phyloP scores from a whole-genome alignment of 2,797 vertebrate species.

The Notoglanidium macrostoma region DNA sequence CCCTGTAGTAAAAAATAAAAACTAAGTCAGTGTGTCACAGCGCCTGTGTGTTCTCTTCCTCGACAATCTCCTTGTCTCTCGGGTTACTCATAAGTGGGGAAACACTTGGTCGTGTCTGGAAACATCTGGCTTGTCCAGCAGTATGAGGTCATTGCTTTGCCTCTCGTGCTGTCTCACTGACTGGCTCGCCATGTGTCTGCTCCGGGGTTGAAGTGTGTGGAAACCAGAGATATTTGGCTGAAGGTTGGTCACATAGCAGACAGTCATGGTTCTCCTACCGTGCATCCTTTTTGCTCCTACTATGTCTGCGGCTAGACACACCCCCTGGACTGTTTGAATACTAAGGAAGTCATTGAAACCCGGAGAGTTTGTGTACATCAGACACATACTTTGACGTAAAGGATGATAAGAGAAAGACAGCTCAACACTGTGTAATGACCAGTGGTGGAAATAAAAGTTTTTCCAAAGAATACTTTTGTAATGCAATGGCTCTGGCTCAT shows the following conservation, averaged over 20 bases:
- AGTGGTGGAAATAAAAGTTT: neutral
- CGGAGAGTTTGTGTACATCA: neutral
- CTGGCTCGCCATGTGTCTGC: constrained; percentile 49
- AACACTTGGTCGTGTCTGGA: constrained; percentile 60
- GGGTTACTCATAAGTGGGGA: constrained; percentile 48
- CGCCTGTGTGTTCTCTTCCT: constrained; percentile 17
- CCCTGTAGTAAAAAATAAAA: neutral
- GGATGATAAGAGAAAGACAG: neutral
- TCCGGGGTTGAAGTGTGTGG: constrained; percentile 20
- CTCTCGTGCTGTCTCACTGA: constrained; percentile 51
- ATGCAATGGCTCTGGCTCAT: neutral
- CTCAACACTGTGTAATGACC: neutral
- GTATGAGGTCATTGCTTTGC: constrained; percentile 59
- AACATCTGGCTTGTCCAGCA: constrained; percentile 60
- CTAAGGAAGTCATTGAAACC: neutral
- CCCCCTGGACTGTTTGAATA: neutral
- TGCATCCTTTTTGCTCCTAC: constrained; percentile 4
- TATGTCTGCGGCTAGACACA: constrained; percentile 15
- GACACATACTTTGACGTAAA: neutral
- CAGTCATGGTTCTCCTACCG: constrained; percentile 3
- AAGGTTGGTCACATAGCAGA: constrained; percentile 41
- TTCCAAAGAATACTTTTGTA: neutral
- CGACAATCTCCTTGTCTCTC: constrained; percentile 20
- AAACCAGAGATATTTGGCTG: constrained; percentile 30
- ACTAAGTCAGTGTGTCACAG: constrained; percentile 35